Evolutionary conservation across 2,888 invertebrate species (phyloP).

Genomic region (Diloba caeruleocephala): DNA sequence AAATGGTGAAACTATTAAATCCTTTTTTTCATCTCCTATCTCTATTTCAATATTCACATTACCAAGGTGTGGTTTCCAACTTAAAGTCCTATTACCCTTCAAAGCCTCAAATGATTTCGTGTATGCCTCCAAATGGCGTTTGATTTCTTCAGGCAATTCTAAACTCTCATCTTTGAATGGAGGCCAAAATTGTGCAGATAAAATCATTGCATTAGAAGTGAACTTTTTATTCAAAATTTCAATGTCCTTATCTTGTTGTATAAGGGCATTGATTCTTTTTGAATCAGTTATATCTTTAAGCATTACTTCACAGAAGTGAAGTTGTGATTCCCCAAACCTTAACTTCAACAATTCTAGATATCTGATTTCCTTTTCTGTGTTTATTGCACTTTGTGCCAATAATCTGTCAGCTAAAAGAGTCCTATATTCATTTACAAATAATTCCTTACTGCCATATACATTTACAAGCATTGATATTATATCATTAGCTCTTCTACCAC

Average conservation of each 20-base stretch:
- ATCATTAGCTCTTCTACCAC: slow-evolving; percentile 90
- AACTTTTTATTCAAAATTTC: slow-evolving; percentile 77
- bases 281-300: slow-evolving; percentile 99
- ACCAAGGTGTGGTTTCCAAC: slow-evolving; percentile 98
- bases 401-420: slow-evolving; percentile 97
- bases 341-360: slow-evolving; percentile 98
- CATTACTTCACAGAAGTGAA: slow-evolving; percentile 99
- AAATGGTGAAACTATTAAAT: slow-evolving; percentile 96
- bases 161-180: slow-evolving; percentile 98
- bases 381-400: slow-evolving; percentile 94
- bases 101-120: slow-evolving; percentile 97
- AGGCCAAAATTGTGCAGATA: slow-evolving; percentile 99
- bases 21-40: slow-evolving; percentile 93
- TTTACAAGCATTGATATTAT: slow-evolving; percentile 99
- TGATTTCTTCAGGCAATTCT: slow-evolving; percentile 94
- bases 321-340: slow-evolving; percentile 98
- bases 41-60: slow-evolving; percentile 97
- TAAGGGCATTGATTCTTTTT: slow-evolving; percentile 96
- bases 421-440: slow-evolving; percentile 99
- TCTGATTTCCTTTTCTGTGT: slow-evolving; percentile 96
- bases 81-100: slow-evolving; percentile 97
- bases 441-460: slow-evolving; percentile 99
- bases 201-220: slow-evolving; percentile 92
- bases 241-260: slow-evolving; percentile 92
- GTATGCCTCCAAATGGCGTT: slow-evolving; percentile 94